Evolutionary conservation across 1,140 invertebrate genomes (phyloP), one percentile per base, ranked within the genome.

Genomic region (Sinella curviseta): DNA sequence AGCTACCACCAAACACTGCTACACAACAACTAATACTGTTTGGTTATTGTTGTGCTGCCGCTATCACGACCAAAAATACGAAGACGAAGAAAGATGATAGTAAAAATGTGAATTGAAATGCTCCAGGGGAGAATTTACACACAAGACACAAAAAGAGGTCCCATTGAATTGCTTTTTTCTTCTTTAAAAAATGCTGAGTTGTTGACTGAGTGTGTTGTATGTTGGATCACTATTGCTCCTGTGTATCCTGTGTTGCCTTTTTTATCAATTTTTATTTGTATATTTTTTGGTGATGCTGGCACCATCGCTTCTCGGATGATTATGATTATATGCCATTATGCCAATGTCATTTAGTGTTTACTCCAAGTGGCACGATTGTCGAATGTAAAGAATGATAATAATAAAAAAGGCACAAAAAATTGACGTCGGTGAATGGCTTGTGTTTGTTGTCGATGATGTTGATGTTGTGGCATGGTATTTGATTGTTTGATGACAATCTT

Each of bases 121-220:
- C 65, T 81, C 60, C 75, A 77, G 31, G 60, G 80, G 39, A 55
- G 35, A 75, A 20, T 78, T 78, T 79, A 77, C 48, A 60, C 36
- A n/a, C n/a, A n/a, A 48, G 67, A 81, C 77, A 82, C 12, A 24
- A 24, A 60, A 60, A 60, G 24, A 26, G 24, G 14, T 60, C n/a
- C 3, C n/a, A n/a, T 60, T 60, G 55, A 60, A 14, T 60, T 24
- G 12, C 55, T 60, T 14, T 26, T 70, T 26, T 65, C 24, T 20
- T 48, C 39, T 70, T 2, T 70, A 33, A 31, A 70, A 70, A 70
- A 14, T 65, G 57, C 26, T 65, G 26, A 65, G 4, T 65, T 65
- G 16, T 65, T 48, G 39, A 48, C 39, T 12, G 39, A 48, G 39
- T 20, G 39, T n/a, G n/a, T n/a, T n/a, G n/a, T n/a, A n/a, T n/a